Conservation (phyloP, 35 echinoderm and acorn worm species). For the Apostichopus californicus region DNA sequence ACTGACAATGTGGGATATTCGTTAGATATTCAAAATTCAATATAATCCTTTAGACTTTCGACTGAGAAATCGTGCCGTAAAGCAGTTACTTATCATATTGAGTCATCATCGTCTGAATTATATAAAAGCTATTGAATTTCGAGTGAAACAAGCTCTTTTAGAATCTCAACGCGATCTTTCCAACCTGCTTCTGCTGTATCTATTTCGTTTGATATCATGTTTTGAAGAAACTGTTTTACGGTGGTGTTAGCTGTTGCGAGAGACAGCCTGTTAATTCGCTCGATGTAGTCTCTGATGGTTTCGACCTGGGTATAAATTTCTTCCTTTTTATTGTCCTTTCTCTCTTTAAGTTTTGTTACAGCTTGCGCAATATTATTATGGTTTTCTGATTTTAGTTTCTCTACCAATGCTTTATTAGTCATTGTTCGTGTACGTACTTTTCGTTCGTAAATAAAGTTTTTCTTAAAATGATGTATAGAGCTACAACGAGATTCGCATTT, state of each 20-base stretch:
- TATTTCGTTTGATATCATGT: neutral
- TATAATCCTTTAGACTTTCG: too few relatives aligned
- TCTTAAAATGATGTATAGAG: neutral
- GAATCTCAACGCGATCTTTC: neutral
- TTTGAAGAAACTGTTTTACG: neutral
- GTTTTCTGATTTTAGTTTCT: neutral
- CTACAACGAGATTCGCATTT: neutral
- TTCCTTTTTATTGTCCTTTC: neutral
- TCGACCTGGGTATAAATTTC: neutral
- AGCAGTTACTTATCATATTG: too few relatives aligned
- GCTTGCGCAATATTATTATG: neutral
- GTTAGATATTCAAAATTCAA: too few relatives aligned
- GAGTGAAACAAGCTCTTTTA: neutral
- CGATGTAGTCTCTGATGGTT: neutral
- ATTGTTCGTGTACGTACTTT: neutral
- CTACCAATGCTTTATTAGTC: neutral
- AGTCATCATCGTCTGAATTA: too few relatives aligned
- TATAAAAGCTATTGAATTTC: fast-evolving
- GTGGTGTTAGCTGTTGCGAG: neutral
- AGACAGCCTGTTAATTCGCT: neutral
- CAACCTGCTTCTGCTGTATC: neutral
- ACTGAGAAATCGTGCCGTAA: too few relatives aligned
- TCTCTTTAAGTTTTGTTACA: neutral
- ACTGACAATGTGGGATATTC: too few relatives aligned
- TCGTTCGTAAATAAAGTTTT: slow-evolving; percentile 8